Evolutionary conservation across 2,113 vertebrate genomes (phyloP).

Genomic region (Pipra filicauda): DNA sequence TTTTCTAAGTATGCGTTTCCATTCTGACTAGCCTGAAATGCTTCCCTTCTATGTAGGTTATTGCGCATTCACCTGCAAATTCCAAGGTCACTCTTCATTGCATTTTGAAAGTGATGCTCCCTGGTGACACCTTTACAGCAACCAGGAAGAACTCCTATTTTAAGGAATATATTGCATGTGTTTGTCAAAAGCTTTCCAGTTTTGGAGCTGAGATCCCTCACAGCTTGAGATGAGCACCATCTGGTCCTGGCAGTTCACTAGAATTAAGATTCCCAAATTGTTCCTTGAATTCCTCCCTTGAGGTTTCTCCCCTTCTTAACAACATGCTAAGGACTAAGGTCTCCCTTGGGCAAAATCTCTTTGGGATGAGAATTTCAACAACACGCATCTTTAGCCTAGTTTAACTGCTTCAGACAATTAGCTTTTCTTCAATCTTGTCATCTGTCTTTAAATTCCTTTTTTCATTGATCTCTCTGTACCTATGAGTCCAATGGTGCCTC

Average conservation of each 20-base stretch:
- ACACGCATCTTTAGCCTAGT: not conserved
- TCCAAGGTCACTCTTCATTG: not conserved
- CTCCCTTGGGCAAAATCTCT: not conserved
- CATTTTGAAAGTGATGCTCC: not conserved
- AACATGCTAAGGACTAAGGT: not conserved
- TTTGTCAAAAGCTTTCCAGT: conserved; percentile 20
- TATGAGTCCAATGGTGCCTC: not conserved
- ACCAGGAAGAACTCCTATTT: not conserved
- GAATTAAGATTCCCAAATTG: not conserved
- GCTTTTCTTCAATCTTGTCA: not conserved
- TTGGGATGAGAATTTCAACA: not conserved
- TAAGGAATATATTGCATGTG: not conserved
- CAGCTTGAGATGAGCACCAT: conserved; percentile 28
- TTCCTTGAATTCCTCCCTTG: not conserved
- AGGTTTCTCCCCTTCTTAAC: not conserved
- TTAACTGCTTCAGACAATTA: not conserved
- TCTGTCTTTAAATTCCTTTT: not conserved
- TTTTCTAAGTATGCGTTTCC: not conserved
- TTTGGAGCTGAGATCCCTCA: conserved; percentile 6
- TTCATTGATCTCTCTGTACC: not conserved
- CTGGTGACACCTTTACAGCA: not conserved
- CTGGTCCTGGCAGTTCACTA: conserved; percentile 29
- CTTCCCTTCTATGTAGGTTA: not conserved
- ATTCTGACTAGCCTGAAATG: not conserved
- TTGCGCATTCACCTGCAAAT: not conserved